These are phyloP conservation scores for Drosophila anomalipes DNA, from an alignment of 2,888 invertebrate species.

Conservation along the genomic window DNA sequence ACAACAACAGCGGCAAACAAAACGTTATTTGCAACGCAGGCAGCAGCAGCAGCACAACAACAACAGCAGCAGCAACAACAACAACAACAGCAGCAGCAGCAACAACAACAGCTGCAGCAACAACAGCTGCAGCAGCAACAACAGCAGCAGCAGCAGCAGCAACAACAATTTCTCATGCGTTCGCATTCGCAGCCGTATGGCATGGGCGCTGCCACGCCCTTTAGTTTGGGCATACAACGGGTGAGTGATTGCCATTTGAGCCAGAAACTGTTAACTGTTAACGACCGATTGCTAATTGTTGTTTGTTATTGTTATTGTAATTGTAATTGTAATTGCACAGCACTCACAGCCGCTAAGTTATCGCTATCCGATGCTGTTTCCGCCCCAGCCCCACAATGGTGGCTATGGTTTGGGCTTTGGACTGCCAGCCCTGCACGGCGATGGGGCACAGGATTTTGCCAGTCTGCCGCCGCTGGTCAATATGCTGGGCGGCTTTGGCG, in stretches of 20 bases:
- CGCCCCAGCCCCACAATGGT: conserved; percentile 51
- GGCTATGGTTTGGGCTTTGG: conserved; percentile 62
- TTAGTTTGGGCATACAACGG: conserved; percentile 84
- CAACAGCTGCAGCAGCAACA: conserved; percentile 52
- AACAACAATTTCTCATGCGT: conserved; percentile 76
- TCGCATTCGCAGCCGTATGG: conserved; percentile 66
- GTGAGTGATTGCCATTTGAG: conserved; percentile 70
- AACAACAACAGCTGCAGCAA: conserved; percentile 50
- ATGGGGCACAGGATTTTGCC: conserved; percentile 86
- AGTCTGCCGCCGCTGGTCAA: conserved; percentile 91
- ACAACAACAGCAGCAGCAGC: conserved; percentile 58
- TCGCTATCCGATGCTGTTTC: conserved; percentile 82
- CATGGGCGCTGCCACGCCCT: conserved; percentile 73
- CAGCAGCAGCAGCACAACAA: conserved; percentile 59
- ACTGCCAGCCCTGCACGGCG: conserved; percentile 71
- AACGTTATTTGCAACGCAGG: conserved; percentile 51
- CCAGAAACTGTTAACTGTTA: conserved; percentile 3
- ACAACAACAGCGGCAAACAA: conserved; percentile 56
- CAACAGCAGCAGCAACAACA: conserved; percentile 57
- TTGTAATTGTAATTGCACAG: conserved; percentile 58
- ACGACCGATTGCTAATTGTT: conserved; percentile 22
- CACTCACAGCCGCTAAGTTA: conserved; percentile 76
- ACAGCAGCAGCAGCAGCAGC: conserved; percentile 58
- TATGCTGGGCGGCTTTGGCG: conserved; percentile 73
- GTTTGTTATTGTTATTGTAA: neutral